These are phyloP conservation scores for Holacanthella duospinosa DNA, from an alignment of 2,888 invertebrate species.

Conservation along the genomic window DNA sequence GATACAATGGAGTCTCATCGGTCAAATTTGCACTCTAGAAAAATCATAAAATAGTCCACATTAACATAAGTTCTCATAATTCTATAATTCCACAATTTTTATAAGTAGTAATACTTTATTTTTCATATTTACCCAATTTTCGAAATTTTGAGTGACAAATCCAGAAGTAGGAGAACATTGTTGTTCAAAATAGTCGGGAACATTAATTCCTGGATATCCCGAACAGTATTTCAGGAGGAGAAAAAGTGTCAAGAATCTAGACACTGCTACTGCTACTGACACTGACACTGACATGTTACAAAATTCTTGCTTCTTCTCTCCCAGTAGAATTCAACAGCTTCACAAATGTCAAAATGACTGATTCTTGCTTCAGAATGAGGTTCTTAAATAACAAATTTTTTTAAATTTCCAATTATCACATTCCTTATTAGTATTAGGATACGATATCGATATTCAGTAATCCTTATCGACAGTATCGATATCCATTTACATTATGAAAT, in stretches of 20 bases:
- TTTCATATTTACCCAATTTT: conserved; percentile 1
- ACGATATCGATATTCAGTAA: too few relatives aligned
- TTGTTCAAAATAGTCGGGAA: not conserved
- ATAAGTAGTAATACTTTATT: not conserved
- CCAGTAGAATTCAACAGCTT: too few relatives aligned
- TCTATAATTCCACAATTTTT: not conserved
- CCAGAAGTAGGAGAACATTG: not conserved
- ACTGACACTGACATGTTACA: too few relatives aligned
- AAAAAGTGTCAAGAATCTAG: too few relatives aligned
- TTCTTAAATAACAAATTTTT: too few relatives aligned
- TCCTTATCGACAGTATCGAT: too few relatives aligned
- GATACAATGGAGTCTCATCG: not conserved
- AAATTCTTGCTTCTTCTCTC: too few relatives aligned
- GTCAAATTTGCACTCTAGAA: conserved; percentile 1
- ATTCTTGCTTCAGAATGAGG: too few relatives aligned
- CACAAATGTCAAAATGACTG: too few relatives aligned
- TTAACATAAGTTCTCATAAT: not conserved
- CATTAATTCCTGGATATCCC: not conserved
- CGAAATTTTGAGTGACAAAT: not conserved
- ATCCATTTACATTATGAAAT: too few relatives aligned
- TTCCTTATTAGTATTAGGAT: too few relatives aligned
- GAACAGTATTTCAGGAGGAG: not conserved
- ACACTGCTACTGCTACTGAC: not conserved
- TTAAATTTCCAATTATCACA: too few relatives aligned
- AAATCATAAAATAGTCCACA: not conserved